These are phyloP conservation scores for Patella ulyssiponensis DNA, from an alignment of 2,888 invertebrate species.

Conservation along the genomic window DNA sequence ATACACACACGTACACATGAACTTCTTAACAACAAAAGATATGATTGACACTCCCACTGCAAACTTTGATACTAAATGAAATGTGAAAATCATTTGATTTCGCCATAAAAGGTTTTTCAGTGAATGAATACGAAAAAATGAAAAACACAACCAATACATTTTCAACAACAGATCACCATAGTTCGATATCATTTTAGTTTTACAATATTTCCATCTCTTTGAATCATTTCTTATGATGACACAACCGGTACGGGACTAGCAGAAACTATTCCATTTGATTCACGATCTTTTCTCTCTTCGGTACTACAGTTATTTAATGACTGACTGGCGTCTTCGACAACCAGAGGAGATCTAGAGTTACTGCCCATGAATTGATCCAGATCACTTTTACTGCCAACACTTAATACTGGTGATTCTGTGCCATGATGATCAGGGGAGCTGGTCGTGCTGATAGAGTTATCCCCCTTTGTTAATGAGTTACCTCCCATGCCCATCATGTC, in stretches of 20 bases:
- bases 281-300: not conserved
- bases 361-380: not conserved
- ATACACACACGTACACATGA: too few species aligned
- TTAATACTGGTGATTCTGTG: not conserved
- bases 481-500: not conserved
- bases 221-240: not conserved
- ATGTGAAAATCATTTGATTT: too few species aligned
- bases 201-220: too few species aligned
- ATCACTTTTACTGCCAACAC: slow-evolving; percentile 1
- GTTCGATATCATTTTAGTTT: too few species aligned
- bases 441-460: not conserved
- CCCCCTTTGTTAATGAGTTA: not conserved
- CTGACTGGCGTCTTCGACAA: not conserved
- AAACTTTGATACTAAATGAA: too few species aligned
- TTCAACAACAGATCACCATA: too few species aligned
- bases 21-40: too few species aligned
- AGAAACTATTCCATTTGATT: not conserved
- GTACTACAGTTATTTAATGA: not conserved
- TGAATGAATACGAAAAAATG: too few species aligned
- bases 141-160: too few species aligned
- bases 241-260: not conserved
- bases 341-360: not conserved
- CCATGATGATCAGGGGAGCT: not conserved
- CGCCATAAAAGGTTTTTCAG: too few species aligned
- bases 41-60: too few species aligned